These are phyloP conservation scores for Sebastes hopkinsi DNA, from an alignment of 2,797 vertebrate species.

Conservation along the genomic window DNA sequence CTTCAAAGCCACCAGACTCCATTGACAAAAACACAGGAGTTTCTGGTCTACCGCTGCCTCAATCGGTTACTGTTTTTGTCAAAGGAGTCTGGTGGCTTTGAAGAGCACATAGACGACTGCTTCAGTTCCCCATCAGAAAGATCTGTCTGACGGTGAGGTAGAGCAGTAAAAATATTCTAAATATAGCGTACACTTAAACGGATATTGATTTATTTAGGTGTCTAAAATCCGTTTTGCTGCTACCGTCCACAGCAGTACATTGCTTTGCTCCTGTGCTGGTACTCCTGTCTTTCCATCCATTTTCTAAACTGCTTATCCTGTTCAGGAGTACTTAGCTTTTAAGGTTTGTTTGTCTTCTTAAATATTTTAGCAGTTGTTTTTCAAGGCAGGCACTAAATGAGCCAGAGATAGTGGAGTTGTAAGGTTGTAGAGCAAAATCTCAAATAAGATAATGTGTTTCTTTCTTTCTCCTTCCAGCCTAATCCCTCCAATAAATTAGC, in stretches of 20 bases:
- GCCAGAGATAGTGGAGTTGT: not conserved
- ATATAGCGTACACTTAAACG: not conserved
- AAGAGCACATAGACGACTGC: not conserved
- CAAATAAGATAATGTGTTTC: not conserved
- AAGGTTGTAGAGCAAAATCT: not conserved
- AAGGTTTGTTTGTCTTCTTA: not conserved
- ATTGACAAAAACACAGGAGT: no score
- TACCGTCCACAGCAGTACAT: not conserved
- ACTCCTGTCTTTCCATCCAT: not conserved
- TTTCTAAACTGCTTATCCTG: not conserved
- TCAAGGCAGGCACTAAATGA: not conserved
- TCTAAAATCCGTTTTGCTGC: not conserved
- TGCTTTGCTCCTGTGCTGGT: not conserved
- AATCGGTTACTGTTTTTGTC: not conserved
- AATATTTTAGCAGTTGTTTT: slow-evolving; percentile 8
- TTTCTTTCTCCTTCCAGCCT: slow-evolving; percentile 82
- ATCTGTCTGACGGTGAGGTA: no score
- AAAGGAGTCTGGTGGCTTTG: not conserved
- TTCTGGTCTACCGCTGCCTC: no score
- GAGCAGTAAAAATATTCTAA: not conserved
- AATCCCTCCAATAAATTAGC: slow-evolving; percentile 98
- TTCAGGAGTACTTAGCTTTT: not conserved
- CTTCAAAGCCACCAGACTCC: no score
- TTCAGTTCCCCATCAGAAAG: no score
- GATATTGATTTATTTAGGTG: not conserved